A percentile compares a stretch with the other conserved stretches of the same genome.
phyloP scores from a whole-genome alignment of 2,888 invertebrate genomes.

The Pelosia muscerda region DNA sequence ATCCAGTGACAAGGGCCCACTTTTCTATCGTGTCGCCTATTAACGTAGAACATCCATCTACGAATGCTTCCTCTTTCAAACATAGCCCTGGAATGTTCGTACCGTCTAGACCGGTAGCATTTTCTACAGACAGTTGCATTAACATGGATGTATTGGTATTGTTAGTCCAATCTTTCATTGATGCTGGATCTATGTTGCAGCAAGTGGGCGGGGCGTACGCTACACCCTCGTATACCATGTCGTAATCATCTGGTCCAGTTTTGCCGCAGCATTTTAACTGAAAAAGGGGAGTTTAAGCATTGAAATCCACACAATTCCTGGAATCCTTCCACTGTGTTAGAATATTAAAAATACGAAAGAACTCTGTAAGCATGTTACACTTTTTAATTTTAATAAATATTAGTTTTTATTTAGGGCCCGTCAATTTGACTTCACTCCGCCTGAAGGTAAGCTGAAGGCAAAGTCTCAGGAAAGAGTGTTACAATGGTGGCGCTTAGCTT shows the following conservation, averaged over 20 bases:
- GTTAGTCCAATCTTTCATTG: not conserved
- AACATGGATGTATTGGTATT: not conserved
- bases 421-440: too few relatives aligned
- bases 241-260: slow-evolving; percentile 34
- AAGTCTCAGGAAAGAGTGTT: too few relatives aligned
- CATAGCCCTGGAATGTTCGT: slow-evolving; percentile 10
- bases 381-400: too few relatives aligned
- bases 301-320: not conserved
- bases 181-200: slow-evolving; percentile 15
- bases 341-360: too few relatives aligned
- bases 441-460: too few relatives aligned
- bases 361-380: too few relatives aligned
- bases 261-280: slow-evolving; percentile 44
- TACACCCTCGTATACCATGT: not conserved
- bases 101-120: not conserved
- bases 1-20: not conserved
- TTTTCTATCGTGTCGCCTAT: not conserved
- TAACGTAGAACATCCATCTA: slow-evolving; percentile 27
- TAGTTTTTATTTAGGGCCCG: too few relatives aligned
- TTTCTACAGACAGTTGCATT: not conserved
- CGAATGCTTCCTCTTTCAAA: slow-evolving; percentile 25
- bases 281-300: slow-evolving; percentile 1
- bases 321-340: too few relatives aligned
- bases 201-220: slow-evolving; percentile 31
- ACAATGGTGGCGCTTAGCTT: too few relatives aligned